Conservation (phyloP, 2,113 vertebrate species). For the Talpa occidentalis region DNA sequence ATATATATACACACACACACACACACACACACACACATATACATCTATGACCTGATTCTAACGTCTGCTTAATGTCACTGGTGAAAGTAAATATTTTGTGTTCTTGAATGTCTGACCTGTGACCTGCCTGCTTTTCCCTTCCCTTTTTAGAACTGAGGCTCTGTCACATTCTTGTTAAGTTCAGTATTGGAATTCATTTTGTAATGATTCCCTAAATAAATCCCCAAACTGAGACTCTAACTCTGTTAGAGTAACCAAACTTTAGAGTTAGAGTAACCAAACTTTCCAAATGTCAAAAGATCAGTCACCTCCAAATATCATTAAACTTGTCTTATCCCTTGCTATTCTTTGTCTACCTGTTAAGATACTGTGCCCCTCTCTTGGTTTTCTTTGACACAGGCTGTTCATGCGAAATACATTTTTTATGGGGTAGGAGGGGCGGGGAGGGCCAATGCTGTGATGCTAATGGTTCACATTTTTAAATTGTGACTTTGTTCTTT, state of each 20-base stretch:
- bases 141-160: neutral
- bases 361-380: neutral
- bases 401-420: neutral
- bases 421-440: neutral
- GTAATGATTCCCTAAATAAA: neutral
- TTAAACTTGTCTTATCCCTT: neutral
- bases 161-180: neutral
- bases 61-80: neutral
- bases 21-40: too few relatives aligned
- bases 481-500: neutral
- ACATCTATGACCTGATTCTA: neutral
- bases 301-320: neutral
- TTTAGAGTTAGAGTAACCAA: neutral
- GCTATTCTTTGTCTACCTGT: neutral
- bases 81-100: neutral
- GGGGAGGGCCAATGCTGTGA: neutral
- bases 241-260: neutral
- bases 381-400: neutral
- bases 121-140: neutral
- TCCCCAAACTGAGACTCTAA: neutral
- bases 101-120: neutral
- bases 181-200: neutral
- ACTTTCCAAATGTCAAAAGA: neutral
- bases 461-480: neutral
- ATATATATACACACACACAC: too few relatives aligned